These are phyloP conservation scores for Paracentrotus lividus DNA, from an alignment of 53 echinoderm and acorn worm species.

Conservation along the genomic window DNA sequence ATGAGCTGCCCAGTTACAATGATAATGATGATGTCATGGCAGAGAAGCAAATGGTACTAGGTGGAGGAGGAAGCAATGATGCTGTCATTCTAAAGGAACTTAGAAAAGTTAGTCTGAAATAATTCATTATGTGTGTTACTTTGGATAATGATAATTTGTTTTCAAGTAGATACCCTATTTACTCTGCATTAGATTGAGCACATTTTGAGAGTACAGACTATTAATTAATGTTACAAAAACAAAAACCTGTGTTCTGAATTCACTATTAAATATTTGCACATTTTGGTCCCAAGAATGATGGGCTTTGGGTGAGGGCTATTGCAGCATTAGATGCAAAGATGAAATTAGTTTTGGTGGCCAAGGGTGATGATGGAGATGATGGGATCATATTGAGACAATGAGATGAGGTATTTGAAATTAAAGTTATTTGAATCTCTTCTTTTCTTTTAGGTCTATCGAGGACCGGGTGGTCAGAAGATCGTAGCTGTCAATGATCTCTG, in stretches of 20 bases:
- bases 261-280: no score
- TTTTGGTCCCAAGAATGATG: no score
- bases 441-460: constrained; percentile 71
- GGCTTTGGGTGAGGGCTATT: no score
- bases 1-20: constrained; percentile 1
- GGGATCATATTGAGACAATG: not conserved
- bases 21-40: constrained; percentile 78
- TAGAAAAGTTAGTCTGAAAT: constrained; percentile 65
- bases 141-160: not conserved
- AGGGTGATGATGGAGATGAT: constrained; percentile 8
- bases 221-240: no score
- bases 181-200: no score
- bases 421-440: not conserved
- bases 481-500: constrained; percentile 77
- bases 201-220: no score
- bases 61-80: constrained; percentile 60
- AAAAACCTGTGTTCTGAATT: no score
- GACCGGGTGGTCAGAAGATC: constrained; percentile 44
- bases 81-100: constrained; percentile 69
- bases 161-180: no score
- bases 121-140: not conserved
- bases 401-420: not conserved
- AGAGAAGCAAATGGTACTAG: constrained; percentile 69
- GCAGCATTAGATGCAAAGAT: no score
- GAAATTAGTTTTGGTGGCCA: not conserved